Percentiles rank a stretch among this genome's conserved stretches.
Evolutionary conservation across 2,113 vertebrate genomes (phyloP).

Genomic region (Pantherophis guttatus): DNA sequence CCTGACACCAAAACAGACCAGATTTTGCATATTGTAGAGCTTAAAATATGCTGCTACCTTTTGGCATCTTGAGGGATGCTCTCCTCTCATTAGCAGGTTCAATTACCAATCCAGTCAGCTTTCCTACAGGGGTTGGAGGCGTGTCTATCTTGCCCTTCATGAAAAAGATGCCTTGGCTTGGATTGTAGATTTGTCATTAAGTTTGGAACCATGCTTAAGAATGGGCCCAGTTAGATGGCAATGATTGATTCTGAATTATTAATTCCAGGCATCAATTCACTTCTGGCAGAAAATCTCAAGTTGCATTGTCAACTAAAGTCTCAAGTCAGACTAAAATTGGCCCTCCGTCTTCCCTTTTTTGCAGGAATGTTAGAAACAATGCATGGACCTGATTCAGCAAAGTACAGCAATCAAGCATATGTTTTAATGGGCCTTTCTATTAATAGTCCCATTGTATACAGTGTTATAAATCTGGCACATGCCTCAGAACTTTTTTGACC

Average conservation of each 20-base stretch:
- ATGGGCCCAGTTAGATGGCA: not conserved
- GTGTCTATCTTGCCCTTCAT: not conserved
- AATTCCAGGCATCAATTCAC: constrained; percentile 28
- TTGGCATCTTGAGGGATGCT: not conserved
- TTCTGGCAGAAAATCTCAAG: not conserved
- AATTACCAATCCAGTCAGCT: not conserved
- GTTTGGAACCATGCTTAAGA: not conserved
- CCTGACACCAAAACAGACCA: not conserved
- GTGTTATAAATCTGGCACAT: constrained; percentile 22
- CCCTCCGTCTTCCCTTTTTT: constrained; percentile 26
- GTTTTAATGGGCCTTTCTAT: constrained; percentile 18
- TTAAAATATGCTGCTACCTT: not conserved
- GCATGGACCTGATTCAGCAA: constrained; percentile 22
- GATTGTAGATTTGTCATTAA: not conserved
- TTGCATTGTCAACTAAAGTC: not conserved
- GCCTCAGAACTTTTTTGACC: constrained; percentile 17
- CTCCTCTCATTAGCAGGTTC: not conserved
- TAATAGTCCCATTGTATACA: constrained; percentile 9
- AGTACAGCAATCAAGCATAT: not conserved
- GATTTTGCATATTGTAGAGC: not conserved
- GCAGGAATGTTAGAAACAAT: constrained; percentile 21
- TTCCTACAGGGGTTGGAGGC: not conserved
- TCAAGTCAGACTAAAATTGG: constrained; percentile 6
- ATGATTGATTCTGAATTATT: constrained; percentile 10
- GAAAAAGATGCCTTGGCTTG: not conserved